Percentiles rank a stretch among this genome's conserved stretches.
Conservation (phyloP, 1,140 invertebrate genomes). For the Chironomus tepperi region DNA sequence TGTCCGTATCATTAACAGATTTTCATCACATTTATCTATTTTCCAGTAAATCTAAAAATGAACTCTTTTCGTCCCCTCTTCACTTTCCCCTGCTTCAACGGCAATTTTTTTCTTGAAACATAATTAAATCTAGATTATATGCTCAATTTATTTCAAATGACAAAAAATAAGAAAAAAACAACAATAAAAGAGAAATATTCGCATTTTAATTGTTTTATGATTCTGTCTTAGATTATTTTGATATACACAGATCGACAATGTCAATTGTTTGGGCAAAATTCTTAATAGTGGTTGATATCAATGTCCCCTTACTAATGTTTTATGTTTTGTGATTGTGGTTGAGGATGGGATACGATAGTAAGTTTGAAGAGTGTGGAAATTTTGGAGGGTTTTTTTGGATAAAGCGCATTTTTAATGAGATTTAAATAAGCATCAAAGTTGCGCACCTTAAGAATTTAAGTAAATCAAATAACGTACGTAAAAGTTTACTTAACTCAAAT, state of each 20-base stretch:
- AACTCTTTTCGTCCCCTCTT: too few relatives aligned
- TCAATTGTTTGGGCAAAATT: neutral
- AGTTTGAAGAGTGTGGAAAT: neutral
- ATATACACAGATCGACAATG: neutral
- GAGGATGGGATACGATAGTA: neutral
- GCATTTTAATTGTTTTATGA: neutral
- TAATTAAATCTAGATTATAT: conserved; percentile 19
- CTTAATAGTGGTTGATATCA: neutral
- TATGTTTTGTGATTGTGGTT: neutral
- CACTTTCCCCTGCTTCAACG: too few relatives aligned
- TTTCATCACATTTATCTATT: too few relatives aligned
- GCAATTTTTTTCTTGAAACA: neutral
- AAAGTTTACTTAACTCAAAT: too few relatives aligned
- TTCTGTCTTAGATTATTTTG: neutral
- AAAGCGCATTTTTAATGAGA: too few relatives aligned
- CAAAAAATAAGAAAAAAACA: neutral
- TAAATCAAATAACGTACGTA: too few relatives aligned
- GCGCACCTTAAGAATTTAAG: too few relatives aligned
- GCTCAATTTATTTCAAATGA: neutral
- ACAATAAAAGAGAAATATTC: conserved; percentile 2
- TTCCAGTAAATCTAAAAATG: too few relatives aligned
- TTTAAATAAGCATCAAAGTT: too few relatives aligned
- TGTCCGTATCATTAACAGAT: too few relatives aligned
- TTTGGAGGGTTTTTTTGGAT: too few relatives aligned
- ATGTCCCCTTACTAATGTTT: neutral